These are phyloP conservation scores for Microtus oregoni DNA, from an alignment of 2,113 vertebrate genomes.

Conservation along the genomic window DNA sequence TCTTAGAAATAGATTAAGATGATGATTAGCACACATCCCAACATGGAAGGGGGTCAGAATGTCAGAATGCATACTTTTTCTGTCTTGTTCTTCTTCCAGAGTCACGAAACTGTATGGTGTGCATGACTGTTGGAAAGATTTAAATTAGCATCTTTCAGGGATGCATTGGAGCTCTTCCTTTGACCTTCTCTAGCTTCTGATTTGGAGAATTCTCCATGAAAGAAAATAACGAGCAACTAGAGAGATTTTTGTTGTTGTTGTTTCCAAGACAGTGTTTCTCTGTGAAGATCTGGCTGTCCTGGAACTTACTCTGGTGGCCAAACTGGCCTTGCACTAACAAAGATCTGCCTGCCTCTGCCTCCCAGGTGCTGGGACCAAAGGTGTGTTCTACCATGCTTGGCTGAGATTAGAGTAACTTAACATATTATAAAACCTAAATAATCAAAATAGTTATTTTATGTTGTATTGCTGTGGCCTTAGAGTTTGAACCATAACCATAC, in stretches of 20 bases:
- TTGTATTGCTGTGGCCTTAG: neutral
- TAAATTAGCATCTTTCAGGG: neutral
- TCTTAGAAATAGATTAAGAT: slow-evolving; percentile 1
- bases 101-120: neutral
- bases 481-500: slow-evolving; percentile 32
- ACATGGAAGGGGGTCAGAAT: slow-evolving; percentile 9
- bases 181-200: neutral
- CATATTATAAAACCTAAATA: neutral
- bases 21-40: neutral
- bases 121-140: neutral
- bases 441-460: neutral
- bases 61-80: neutral
- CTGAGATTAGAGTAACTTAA: neutral
- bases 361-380: neutral
- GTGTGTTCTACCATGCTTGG: neutral
- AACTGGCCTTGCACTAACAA: neutral
- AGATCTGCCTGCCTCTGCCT: neutral
- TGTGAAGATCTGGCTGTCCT: neutral
- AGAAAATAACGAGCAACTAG: slow-evolving; percentile 18
- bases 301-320: neutral
- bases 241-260: neutral
- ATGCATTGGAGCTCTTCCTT: slow-evolving; percentile 33
- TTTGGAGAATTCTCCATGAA: slow-evolving; percentile 15
- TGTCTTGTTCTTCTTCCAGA: neutral
- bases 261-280: neutral